These are phyloP conservation scores for Maconellicoccus hirsutus DNA, from an alignment of 1,140 invertebrate genomes.

Conservation along the genomic window DNA sequence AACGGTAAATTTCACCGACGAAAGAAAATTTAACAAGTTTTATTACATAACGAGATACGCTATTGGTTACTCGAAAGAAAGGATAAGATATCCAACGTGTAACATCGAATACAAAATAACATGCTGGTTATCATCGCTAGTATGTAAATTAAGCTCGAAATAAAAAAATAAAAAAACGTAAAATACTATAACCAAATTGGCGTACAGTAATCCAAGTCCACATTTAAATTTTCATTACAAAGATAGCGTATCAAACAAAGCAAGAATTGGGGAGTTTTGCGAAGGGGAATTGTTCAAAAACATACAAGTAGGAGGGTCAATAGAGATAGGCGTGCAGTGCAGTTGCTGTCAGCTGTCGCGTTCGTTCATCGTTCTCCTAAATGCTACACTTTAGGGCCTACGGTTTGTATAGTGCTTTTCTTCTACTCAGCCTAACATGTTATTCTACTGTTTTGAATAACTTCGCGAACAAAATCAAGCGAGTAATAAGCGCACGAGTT, in stretches of 20 bases:
- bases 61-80: no score
- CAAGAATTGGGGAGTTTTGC: not conserved
- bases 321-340: not conserved
- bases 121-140: not conserved
- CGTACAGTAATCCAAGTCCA: not conserved
- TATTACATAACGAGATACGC: no score
- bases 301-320: not conserved
- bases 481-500: no score
- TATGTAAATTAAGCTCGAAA: not conserved
- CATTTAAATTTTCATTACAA: constrained; percentile 10
- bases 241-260: constrained; percentile 3
- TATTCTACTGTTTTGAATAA: no score
- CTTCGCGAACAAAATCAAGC: no score
- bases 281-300: constrained; percentile 2
- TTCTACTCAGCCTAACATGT: no score
- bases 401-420: no score
- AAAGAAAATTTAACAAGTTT: no score
- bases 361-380: not conserved
- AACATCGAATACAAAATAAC: not conserved
- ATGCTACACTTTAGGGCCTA: no score
- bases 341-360: constrained; percentile 3
- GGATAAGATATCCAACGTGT: no score
- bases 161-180: not conserved
- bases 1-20: no score
- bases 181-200: not conserved